These are phyloP conservation scores for Chloroclysta siterata DNA, from an alignment of 2,888 invertebrate species.

Conservation along the genomic window DNA sequence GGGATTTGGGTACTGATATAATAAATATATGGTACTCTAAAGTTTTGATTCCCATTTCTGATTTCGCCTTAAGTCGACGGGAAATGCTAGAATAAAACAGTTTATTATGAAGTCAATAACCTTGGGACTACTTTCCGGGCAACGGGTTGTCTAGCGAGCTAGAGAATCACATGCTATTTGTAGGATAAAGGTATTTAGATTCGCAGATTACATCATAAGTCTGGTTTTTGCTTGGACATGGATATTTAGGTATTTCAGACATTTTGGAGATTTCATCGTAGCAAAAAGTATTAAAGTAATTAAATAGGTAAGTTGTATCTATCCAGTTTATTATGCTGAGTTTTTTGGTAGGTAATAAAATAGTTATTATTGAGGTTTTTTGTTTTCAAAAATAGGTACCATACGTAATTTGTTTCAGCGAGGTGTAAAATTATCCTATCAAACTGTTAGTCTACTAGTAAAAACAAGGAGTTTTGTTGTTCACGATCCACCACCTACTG, in stretches of 20 bases:
- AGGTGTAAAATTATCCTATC: too few relatives aligned
- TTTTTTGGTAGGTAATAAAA: slow-evolving; percentile 1
- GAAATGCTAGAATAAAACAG: neutral
- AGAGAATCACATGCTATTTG: slow-evolving; percentile 9
- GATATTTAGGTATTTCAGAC: neutral
- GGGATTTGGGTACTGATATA: too few relatives aligned
- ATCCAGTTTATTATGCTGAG: neutral
- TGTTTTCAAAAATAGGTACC: too few relatives aligned
- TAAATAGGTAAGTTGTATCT: neutral
- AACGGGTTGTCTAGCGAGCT: slow-evolving; percentile 8
- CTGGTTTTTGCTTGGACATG: slow-evolving; percentile 1
- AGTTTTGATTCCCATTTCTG: too few relatives aligned
- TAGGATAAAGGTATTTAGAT: slow-evolving; percentile 6
- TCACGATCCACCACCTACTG: too few relatives aligned
- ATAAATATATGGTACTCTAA: too few relatives aligned
- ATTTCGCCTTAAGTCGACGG: too few relatives aligned
- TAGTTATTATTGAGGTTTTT: neutral
- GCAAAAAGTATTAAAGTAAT: neutral
- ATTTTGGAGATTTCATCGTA: neutral
- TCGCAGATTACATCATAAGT: neutral
- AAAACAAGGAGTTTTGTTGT: too few relatives aligned
- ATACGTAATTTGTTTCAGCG: too few relatives aligned
- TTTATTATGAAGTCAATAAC: slow-evolving; percentile 2
- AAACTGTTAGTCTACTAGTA: too few relatives aligned
- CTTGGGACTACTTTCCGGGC: slow-evolving; percentile 7